Base-by-base conservation (phyloP, 2,113 vertebrate genomes). In the Ibidorhyncha struthersii region DNA sequence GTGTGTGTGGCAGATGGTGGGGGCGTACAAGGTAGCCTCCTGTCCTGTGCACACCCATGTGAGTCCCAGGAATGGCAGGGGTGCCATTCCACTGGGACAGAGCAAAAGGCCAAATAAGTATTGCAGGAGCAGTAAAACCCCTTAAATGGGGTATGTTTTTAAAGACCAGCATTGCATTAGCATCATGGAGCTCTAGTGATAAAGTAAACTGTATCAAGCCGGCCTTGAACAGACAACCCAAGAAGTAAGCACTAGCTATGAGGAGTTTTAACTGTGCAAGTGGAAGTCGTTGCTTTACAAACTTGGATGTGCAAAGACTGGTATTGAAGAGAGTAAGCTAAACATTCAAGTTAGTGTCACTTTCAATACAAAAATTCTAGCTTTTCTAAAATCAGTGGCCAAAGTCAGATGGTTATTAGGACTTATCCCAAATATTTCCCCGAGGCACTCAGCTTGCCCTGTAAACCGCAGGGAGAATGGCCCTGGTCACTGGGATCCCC, bases 381-480 rank as follows among this genome's bases (percentile, higher is more conserved):
- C 62, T 45, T 38, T 23, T 38, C 52, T 40, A 25, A 65, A 52
- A 41, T 23, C 26, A 15, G 5, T 5, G 14, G 25, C n/a, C 34
- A 58, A 40, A 82, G 53, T 5, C 0, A 0, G 29, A 21, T 36
- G 4, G 3, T 10, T 41, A 4, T 11, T 36, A 43, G 38, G 59
- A 14, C 41, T 43, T 9, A 67, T 4, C 32, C 80, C 36, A 41
- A 4, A 21, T 25, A 7, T 7, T 20, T 18, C n/a, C 21, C 1
- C 1, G 1, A 27, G 40, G 4, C 6, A 0, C 36, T 2, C 30
- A 1, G 10, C 49, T 16, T 36, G 53, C 43, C 38, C 59, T 41
- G 0, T 2, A 36, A 61, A 22, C n/a, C 5, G n/a, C 40, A 61
- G 47, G 63, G 21, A 52, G 14, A 52, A 34, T 30, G 41, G 3